These are phyloP conservation scores for Cherax quadricarinatus DNA, from an alignment of 1,140 invertebrate species.

Conservation along the genomic window DNA sequence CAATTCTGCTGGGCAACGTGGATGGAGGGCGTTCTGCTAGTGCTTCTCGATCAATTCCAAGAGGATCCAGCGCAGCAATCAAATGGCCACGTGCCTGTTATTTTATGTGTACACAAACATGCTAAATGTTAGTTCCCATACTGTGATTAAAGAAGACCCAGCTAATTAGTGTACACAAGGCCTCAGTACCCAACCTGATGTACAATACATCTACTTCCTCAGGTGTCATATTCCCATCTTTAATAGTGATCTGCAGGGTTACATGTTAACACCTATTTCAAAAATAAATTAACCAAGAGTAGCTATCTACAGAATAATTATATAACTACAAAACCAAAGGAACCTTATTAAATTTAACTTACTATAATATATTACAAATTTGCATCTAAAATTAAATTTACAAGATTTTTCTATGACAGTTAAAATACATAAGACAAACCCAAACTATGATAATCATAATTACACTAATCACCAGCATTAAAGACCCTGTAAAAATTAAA, in stretches of 20 bases:
- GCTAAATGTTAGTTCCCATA: constrained; percentile 22
- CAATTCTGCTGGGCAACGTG: constrained; percentile 64
- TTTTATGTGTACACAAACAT: constrained; percentile 38
- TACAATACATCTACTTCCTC: background rate
- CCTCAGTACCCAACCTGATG: background rate
- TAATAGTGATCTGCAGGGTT: background rate
- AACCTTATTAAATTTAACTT: too few relatives aligned
- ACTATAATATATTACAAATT: too few relatives aligned
- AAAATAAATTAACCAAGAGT: background rate
- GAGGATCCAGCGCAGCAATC: constrained; percentile 97
- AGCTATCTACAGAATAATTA: too few relatives aligned
- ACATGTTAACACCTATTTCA: background rate
- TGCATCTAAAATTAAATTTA: too few relatives aligned
- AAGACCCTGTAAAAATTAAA: too few relatives aligned
- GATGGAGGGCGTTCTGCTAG: constrained; percentile 56
- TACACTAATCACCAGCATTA: too few relatives aligned
- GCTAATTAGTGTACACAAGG: background rate
- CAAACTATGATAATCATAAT: too few relatives aligned
- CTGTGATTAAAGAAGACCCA: background rate
- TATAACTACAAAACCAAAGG: background rate
- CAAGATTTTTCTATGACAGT: too few relatives aligned
- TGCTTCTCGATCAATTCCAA: constrained; percentile 86
- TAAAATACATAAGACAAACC: too few relatives aligned
- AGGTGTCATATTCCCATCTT: background rate
- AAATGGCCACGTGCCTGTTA: constrained; percentile 89